These are phyloP conservation scores for Ciconia stormi DNA, from an alignment of 2,113 vertebrate genomes.

Conservation along the genomic window DNA sequence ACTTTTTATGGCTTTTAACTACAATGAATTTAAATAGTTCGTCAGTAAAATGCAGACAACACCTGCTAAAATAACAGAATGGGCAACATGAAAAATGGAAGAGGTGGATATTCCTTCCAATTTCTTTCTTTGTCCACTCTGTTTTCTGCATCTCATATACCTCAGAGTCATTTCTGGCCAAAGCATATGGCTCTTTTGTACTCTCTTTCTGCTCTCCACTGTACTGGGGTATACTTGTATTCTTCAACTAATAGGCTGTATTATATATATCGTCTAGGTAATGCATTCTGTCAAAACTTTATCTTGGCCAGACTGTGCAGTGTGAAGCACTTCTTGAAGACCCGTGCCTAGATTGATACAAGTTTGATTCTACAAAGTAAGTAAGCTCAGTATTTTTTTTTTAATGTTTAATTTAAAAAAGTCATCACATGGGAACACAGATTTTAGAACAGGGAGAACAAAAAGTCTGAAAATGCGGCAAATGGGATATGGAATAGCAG, in stretches of 20 bases:
- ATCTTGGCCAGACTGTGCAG: background rate
- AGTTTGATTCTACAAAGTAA: background rate
- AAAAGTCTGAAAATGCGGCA: background rate
- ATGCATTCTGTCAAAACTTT: background rate
- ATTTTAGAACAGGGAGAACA: background rate
- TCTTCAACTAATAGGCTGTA: background rate
- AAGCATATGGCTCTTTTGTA: background rate
- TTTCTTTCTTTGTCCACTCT: background rate
- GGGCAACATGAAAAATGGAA: background rate
- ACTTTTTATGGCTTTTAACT: background rate
- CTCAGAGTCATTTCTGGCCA: background rate
- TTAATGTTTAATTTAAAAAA: background rate
- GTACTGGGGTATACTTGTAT: background rate
- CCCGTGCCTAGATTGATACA: background rate
- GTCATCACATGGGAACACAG: background rate
- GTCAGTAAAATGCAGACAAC: background rate
- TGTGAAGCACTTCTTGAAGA: background rate
- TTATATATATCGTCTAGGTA: background rate
- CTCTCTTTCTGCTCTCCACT: background rate
- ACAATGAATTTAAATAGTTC: background rate
- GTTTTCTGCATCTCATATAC: background rate
- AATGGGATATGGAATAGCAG: background rate
- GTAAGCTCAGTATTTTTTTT: background rate
- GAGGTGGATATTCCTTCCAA: background rate
- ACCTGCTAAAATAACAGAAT: background rate